These are phyloP conservation scores for Oncorhynchus keta DNA, from an alignment of 2,113 vertebrate species.

Conservation along the genomic window DNA sequence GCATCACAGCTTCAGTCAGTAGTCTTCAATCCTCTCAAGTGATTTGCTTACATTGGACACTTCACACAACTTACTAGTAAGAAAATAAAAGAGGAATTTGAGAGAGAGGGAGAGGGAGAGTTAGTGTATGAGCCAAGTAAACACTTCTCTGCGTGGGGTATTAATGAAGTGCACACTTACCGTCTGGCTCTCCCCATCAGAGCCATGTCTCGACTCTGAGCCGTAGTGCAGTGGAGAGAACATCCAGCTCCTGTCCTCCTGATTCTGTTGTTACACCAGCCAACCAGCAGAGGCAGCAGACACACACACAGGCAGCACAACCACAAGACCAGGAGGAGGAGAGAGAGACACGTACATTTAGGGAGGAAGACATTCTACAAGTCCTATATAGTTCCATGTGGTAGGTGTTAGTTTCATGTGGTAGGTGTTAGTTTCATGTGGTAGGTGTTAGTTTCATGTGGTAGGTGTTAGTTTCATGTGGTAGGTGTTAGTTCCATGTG, in stretches of 20 bases:
- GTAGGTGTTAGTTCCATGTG: not conserved
- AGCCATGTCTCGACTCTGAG: constrained; percentile 74
- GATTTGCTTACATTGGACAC: constrained; percentile 1
- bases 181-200: constrained; percentile 87
- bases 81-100: constrained; percentile 17
- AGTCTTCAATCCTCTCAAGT: constrained; percentile 16
- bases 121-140: constrained; percentile 8
- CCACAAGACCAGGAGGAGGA: constrained; percentile 38
- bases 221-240: constrained; percentile 91
- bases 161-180: constrained; percentile 61
- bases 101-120: constrained; percentile 2
- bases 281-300: constrained; percentile 67
- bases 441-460: too few relatives aligned
- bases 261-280: constrained; percentile 74
- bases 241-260: constrained; percentile 93
- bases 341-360: constrained; percentile 45
- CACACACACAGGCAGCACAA: not conserved
- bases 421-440: too few relatives aligned
- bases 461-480: too few relatives aligned
- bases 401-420: not conserved
- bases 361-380: not conserved
- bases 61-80: constrained; percentile 50
- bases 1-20: constrained; percentile 19
- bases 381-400: not conserved
- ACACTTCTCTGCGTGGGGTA: not conserved